Percentiles rank a stretch among this genome's conserved stretches.
Conservation (phyloP, 2,113 vertebrate genomes). For the Microcebus griseorufus region DNA sequence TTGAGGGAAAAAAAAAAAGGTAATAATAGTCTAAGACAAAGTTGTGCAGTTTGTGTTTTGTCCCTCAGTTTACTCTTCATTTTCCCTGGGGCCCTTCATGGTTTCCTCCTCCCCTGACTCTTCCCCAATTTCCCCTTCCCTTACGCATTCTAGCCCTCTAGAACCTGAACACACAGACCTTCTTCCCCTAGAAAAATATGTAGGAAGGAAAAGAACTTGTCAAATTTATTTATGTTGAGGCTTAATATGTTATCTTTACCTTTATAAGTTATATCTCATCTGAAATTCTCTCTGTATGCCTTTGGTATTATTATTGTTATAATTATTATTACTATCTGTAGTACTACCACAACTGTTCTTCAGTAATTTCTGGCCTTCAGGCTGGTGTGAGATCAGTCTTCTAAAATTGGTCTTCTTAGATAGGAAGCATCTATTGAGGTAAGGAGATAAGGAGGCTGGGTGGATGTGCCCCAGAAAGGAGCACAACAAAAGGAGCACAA, state of each 20-base stretch:
- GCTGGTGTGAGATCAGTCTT: constrained; percentile 38
- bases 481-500: no score
- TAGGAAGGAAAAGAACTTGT: background rate
- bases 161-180: background rate
- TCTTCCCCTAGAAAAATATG: background rate
- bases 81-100: background rate
- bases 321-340: background rate
- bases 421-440: background rate
- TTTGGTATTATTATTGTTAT: background rate
- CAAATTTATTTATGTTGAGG: background rate
- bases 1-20: background rate
- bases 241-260: background rate
- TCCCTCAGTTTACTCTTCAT: background rate
- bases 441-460: background rate
- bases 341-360: background rate
- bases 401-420: constrained; percentile 50
- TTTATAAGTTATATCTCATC: constrained; percentile 17
- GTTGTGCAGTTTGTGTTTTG: background rate
- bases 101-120: background rate
- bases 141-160: background rate
- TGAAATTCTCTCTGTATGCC: background rate
- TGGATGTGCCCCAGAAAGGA: background rate
- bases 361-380: constrained; percentile 44
- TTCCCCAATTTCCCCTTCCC: background rate
- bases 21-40: background rate